A percentile compares a stretch with the other conserved stretches of the same genome.
phyloP scores from a whole-genome alignment of 2,797 vertebrate species.

The Chaunax sp. region DNA sequence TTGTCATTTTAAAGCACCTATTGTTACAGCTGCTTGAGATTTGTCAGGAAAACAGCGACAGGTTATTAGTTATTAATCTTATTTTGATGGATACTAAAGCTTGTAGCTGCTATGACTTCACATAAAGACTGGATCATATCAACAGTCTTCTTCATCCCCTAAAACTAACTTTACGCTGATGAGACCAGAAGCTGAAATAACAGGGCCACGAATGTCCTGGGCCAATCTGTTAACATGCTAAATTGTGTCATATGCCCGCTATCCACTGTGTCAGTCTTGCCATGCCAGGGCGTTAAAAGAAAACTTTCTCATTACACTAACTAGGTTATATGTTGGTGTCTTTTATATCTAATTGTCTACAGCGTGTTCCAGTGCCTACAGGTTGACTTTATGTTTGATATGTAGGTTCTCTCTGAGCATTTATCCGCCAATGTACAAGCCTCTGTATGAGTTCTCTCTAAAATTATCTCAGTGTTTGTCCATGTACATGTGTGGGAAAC shows the following conservation, averaged over 20 bases:
- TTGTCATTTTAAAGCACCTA: conserved; percentile 11
- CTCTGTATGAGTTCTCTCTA: neutral
- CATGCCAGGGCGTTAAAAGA: too few species aligned
- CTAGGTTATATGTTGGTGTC: too few species aligned
- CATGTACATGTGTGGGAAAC: conserved; percentile 26
- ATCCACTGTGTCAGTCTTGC: too few species aligned
- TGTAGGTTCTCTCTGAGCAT: neutral
- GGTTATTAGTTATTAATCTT: neutral
- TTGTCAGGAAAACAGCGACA: conserved; percentile 10
- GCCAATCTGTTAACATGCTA: too few species aligned
- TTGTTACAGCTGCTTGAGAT: conserved; percentile 20
- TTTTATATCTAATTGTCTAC: neutral
- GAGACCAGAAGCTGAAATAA: neutral
- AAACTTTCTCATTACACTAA: too few species aligned
- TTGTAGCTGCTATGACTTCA: neutral
- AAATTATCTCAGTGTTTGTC: conserved; percentile 15
- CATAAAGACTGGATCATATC: neutral
- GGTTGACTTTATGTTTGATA: neutral
- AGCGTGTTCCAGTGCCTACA: neutral
- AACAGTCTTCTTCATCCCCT: neutral
- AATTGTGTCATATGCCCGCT: too few species aligned
- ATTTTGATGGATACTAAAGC: neutral
- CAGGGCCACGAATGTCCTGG: neutral
- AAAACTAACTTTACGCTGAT: neutral
- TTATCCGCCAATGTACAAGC: neutral